Percentiles rank a stretch among this genome's conserved stretches.
These are phyloP conservation scores for Lycopodina hypogea DNA, from an alignment of 37 sponge, comb jelly and placozoan species.

Conservation along the genomic window DNA sequence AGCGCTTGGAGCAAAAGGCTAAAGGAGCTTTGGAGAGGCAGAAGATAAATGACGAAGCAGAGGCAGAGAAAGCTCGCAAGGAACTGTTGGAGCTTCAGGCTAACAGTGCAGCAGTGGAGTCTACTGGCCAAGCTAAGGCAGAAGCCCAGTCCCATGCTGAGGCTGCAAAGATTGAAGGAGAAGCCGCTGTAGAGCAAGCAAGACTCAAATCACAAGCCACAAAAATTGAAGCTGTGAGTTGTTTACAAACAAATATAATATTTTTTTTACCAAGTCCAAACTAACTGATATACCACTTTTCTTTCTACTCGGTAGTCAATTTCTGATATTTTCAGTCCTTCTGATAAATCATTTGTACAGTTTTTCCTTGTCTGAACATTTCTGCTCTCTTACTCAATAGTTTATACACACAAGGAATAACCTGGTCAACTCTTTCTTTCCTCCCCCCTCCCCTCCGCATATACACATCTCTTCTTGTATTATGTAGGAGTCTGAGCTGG, in stretches of 20 bases:
- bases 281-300: too few relatives aligned
- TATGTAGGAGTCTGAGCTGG: constrained; percentile 90
- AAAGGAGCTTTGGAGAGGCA: constrained; percentile 96
- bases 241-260: neutral
- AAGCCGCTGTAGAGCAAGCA: constrained; percentile 98
- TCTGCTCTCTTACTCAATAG: too few relatives aligned
- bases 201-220: constrained; percentile 90
- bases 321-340: neutral
- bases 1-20: constrained; percentile 96
- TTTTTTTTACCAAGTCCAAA: too few relatives aligned
- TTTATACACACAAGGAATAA: too few relatives aligned
- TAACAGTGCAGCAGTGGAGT: constrained; percentile 97
- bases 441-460: neutral
- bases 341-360: neutral
- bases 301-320: too few relatives aligned
- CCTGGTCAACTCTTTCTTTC: neutral
- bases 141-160: constrained; percentile 99
- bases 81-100: constrained; percentile 94
- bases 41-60: constrained; percentile 99
- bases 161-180: constrained; percentile 95
- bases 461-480: neutral
- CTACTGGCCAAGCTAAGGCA: constrained; percentile 98
- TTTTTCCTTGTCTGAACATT: too few relatives aligned
- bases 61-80: constrained; percentile 94
- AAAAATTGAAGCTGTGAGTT: constrained; percentile 92